Conservation (phyloP, 2,113 vertebrate species). For the Empidonax alnorum region DNA sequence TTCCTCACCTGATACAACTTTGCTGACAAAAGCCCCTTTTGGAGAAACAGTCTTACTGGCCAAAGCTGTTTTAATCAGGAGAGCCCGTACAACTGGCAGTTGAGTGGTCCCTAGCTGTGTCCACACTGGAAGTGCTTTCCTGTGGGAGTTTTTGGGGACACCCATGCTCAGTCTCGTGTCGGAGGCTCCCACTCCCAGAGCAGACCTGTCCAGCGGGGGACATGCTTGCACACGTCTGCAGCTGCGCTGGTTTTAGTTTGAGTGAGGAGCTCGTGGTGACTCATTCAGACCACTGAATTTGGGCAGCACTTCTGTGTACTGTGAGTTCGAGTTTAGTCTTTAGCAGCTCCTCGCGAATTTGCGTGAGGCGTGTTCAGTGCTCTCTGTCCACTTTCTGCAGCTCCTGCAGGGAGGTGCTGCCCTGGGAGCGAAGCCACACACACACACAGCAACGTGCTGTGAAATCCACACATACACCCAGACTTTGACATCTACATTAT, state of each 20-base stretch:
- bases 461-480: not conserved
- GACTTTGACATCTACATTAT: not conserved
- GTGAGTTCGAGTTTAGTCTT: not conserved
- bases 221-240: not conserved
- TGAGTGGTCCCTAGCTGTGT: not conserved
- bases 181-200: not conserved
- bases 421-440: not conserved
- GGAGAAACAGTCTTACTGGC: not conserved
- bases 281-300: not conserved
- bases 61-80: not conserved
- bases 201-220: not conserved
- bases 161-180: rapidly evolving
- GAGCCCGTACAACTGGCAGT: not conserved
- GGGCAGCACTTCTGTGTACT: not conserved
- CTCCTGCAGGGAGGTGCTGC: not conserved
- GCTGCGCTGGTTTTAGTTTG: not conserved
- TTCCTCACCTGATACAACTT: not conserved
- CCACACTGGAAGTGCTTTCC: rapidly evolving
- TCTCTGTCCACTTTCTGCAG: not conserved
- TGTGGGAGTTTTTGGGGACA: rapidly evolving
- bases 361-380: rapidly evolving
- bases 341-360: not conserved
- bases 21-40: not conserved
- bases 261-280: not conserved
- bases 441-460: not conserved